Base-by-base conservation (phyloP, 2,797 vertebrate genomes). In the Pangasius macronema region DNA sequence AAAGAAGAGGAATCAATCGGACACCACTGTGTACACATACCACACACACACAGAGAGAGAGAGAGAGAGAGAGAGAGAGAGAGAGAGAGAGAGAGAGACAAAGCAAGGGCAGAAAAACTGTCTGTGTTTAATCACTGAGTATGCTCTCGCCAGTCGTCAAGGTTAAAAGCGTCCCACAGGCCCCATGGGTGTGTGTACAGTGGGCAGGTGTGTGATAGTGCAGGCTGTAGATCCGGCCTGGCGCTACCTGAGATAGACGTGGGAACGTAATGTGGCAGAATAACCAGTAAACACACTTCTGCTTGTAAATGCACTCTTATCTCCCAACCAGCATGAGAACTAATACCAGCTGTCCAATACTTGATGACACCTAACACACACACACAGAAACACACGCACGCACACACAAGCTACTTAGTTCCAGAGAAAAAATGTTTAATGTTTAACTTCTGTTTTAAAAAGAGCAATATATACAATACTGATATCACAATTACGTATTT, bases 121-220 rank as follows among this genome's bases (percentile, higher is more conserved):
- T n/a, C 20, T 84, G 51, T 77, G 76, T 92, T 93, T 89, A 94
- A 95, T 93, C 91, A 94, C 91, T 94, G 90, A 93, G 88, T 89
- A 46, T 82, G 86, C 57, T 88, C 90, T 92, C 87, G 83, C 87
- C 91, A 89, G 92, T 85, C 89, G 91, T 92, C 93, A 94, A 84
- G 90, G 91, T 93, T 88, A 85, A 90, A 90, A 39, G 33, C 18
- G 61, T 75, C 83, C 65, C 70, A n/a, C 53, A 51, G 67, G 42
- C 83, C 55, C 76, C 5, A 13, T 57, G 81, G 27, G 70, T 67
- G 81, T 86, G 77, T 84, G 61, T 67, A 77, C 36, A 83, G 30
- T 67, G 49, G 33, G 24, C 76, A 82, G 76, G 83, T 82, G 85
- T 76, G 85, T 87, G 82, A 81, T 36, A 57, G 24, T 24, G 24